Base-by-base conservation (phyloP, 1,140 invertebrate species). In the Tetragonula clypearis region DNA sequence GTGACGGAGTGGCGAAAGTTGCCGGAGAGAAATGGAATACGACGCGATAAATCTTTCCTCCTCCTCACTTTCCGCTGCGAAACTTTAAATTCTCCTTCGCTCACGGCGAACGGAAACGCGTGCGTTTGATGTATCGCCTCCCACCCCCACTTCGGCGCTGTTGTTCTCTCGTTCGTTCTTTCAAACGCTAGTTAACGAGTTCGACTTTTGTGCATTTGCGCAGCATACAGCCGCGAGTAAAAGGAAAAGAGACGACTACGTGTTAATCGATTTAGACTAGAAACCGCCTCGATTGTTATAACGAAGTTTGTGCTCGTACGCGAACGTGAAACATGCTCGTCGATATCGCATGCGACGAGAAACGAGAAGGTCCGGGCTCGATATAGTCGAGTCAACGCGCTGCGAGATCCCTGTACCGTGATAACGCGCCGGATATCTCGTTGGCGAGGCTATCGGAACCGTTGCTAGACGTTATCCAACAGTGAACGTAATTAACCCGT, bases 1-100 rank as follows among this genome's bases (percentile, higher is more conserved):
- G 41, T 49, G 30, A 11, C 30, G 41, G 26, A 23, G n/a, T 53
- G 26, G 62, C 53, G 81, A 58, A 76, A 82, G 62, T 77, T 82
- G 30, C 9, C 3, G 0, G n/a, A 49, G 26, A 82, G 26, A 49
- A 41, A 35, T 53, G 62, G 23, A 58, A 65, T 23, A 21, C 5
- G n/a, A 19, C 62, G 62, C 81, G 73, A 77, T 82, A 82, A 82
- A 82, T 82, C 81, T 55, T 82, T 56, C 41, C 11, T 8, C 6
- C 68, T 1, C 55, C 3, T 15, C 1, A 15, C 11, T 35, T 35
- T 35, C 35, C 2, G 62, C 35, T 35, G 4, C 12, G 49, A 56
- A 75, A 82, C 80, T 68, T 76, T 68, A 76, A 82, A 82, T 82
- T 82, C 56, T 35, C 68, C 30, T n/a, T 49, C 55, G 0, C 53